Evolutionary conservation across 2,888 invertebrate species (phyloP), one percentile per base, ranked within the genome.

Genomic region (Drosophila paranaensis): DNA sequence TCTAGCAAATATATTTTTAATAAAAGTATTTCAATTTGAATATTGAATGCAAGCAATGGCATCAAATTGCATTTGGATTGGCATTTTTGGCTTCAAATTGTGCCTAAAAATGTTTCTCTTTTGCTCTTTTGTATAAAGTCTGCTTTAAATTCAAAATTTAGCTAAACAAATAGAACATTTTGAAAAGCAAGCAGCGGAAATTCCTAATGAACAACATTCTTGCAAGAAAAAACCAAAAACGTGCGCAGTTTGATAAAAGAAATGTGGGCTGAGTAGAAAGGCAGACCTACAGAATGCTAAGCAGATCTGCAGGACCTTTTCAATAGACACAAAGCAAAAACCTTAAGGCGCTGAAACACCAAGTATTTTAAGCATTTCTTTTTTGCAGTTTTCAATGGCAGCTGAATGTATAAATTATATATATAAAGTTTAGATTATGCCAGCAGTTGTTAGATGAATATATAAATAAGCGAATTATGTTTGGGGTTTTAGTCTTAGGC

Each of bases 141-240:
- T 20, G 30, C 45, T 13, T 51, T 35, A 14, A 13, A 20, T 51
- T 51, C 1, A 2, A 13, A 25, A 51, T 9, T 51, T 25, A 6
- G 37, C 14, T 51, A 20, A 20, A 13, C 13, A 16, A 37, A 37
- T 8, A 16, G 25, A 33, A 51, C 3, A 16, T 50, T 33, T 6
- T 16, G 6, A 45, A 3, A 20, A 50, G 16, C 35, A 51, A 35
- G 13, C 13, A 35, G 13, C 20, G 14, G 20, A 37, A 50, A 50
- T 50, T 37, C 13, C 20, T 51, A 51, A 51, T 51, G 51, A 51
- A 51, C 14, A 37, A 37, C 51, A 20, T 20, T 51, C 35, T 20
- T 37, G 35, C 8, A 30, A 48, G n/a, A 48, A 50, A 50, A 20
- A 20, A 1, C 20, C 20, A 20, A 20, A 20, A 20, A 20, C 50